These are phyloP conservation scores for Drosophila mettleri DNA, from an alignment of 2,888 invertebrate species.

Conservation along the genomic window DNA sequence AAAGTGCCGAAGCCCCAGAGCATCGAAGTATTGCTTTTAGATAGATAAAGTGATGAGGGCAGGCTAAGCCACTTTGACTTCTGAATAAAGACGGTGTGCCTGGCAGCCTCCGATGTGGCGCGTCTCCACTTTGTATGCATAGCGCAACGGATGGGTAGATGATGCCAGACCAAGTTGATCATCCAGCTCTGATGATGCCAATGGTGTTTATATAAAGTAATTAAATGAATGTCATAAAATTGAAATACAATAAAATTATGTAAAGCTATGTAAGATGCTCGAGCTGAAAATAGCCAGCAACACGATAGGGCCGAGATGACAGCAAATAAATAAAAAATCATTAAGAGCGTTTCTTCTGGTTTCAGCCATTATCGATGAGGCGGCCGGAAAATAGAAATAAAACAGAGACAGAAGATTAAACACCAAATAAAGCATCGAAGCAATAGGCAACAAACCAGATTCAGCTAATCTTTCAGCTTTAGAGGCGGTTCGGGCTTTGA, in stretches of 20 bases:
- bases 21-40: constrained; percentile 61
- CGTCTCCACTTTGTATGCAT: constrained; percentile 63
- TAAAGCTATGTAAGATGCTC: constrained; percentile 76
- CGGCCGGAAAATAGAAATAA: constrained; percentile 36
- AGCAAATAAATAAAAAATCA: constrained; percentile 76
- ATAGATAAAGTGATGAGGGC: constrained; percentile 49
- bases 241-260: constrained; percentile 68
- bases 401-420: constrained; percentile 37
- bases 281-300: constrained; percentile 40
- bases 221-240: constrained; percentile 71
- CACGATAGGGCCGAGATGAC: constrained; percentile 57
- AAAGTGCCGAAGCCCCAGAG: constrained; percentile 55
- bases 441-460: constrained; percentile 59
- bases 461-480: constrained; percentile 33
- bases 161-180: constrained; percentile 33
- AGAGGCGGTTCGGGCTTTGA: constrained; percentile 73
- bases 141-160: constrained; percentile 51
- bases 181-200: constrained; percentile 60
- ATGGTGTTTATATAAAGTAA: constrained; percentile 43
- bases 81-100: constrained; percentile 59
- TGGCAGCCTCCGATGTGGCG: constrained; percentile 9
- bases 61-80: constrained; percentile 66
- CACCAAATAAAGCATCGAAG: constrained; percentile 69
- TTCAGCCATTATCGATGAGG: constrained; percentile 42
- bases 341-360: constrained; percentile 58